A percentile compares a stretch with the other conserved stretches of the same genome.
Conservation (phyloP, 2,113 vertebrate genomes). For the Phrynosoma platyrhinos region DNA sequence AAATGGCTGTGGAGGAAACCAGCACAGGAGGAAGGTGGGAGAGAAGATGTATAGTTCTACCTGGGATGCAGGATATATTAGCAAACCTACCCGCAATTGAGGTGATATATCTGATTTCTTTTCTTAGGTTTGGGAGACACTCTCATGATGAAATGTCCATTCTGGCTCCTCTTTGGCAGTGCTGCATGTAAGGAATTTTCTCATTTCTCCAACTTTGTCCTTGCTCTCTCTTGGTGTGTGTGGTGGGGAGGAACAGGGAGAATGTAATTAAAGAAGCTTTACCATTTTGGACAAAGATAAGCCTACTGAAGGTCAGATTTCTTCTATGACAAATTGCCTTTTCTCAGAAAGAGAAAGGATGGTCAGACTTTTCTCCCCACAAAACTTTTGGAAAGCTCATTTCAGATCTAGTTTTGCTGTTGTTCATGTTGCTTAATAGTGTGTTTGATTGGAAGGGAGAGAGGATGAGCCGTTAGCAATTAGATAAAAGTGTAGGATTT, state of each 20-base stretch:
- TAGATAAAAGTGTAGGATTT: not conserved
- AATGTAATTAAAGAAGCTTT: not conserved
- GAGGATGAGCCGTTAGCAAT: not conserved
- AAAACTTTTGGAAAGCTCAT: not conserved
- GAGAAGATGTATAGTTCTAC: too few species aligned
- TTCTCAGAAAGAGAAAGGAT: not conserved
- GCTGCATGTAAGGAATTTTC: conserved; percentile 80
- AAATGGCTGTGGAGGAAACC: too few species aligned
- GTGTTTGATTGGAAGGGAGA: not conserved
- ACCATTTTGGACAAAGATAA: not conserved
- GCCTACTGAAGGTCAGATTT: not conserved
- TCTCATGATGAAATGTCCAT: conserved; percentile 85
- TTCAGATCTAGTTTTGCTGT: too few species aligned
- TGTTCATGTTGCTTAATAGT: not conserved
- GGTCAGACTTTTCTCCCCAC: not conserved
- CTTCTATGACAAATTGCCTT: not conserved
- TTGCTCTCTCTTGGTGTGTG: not conserved
- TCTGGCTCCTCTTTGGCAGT: conserved; percentile 81
- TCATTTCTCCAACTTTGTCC: rapidly evolving
- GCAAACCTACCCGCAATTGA: too few species aligned
- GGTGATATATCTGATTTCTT: conserved; percentile 16
- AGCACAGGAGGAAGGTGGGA: too few species aligned
- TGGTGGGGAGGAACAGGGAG: not conserved
- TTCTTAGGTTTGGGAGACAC: conserved; percentile 83
- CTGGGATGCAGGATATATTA: too few species aligned